Base-by-base conservation (phyloP, 2,113 vertebrate species). In the Corythaixoides concolor region DNA sequence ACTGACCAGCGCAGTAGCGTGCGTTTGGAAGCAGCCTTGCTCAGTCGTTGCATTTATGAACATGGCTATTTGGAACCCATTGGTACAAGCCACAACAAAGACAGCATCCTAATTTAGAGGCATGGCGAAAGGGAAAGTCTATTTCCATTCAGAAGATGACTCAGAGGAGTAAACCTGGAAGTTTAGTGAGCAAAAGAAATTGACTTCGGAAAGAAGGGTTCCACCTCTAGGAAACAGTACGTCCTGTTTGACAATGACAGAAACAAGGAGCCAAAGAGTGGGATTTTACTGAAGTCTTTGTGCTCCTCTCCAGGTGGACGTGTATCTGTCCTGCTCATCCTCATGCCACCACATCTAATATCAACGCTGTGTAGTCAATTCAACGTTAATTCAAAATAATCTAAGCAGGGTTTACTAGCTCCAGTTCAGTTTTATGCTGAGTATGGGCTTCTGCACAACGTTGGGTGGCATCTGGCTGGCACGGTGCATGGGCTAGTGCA, bases 1-100 rank as follows among this genome's bases (percentile, higher is more conserved):
- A 69, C n/a, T 70, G 5, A 47, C 7, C 33, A 53, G 67, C 1
- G 3, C 21, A 18, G 60, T 4, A 43, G 11, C 0, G 0, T 28
- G n/a, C 24, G 13, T 52, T 37, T 67, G 55, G 80, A 77, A 80
- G 58, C 37, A 90, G n/a, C 53, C 26, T 52, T 47, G 69, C 63
- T 43, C n/a, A 52, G 22, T 5, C 27, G 35, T 12, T 55, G 10
- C 27, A 19, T 43, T 72, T 68, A 41, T 6, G 9, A 50, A 16
- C 27, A n/a, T 0, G 11, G 32, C 19, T 63, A 22, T 52, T 75
- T 55, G 22, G 28, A 85, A 11, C 56, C 23, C 13, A 2, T 30
- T 63, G 23, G 11, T 32, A n/a, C 12, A 87, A 72, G 8, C 9
- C 60, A 37, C n/a, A n/a, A 41, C 24, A 23, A 69, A 37, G 49